phyloP scores from a whole-genome alignment of 2,113 vertebrate species.

The Nyctibius bracteatus region DNA sequence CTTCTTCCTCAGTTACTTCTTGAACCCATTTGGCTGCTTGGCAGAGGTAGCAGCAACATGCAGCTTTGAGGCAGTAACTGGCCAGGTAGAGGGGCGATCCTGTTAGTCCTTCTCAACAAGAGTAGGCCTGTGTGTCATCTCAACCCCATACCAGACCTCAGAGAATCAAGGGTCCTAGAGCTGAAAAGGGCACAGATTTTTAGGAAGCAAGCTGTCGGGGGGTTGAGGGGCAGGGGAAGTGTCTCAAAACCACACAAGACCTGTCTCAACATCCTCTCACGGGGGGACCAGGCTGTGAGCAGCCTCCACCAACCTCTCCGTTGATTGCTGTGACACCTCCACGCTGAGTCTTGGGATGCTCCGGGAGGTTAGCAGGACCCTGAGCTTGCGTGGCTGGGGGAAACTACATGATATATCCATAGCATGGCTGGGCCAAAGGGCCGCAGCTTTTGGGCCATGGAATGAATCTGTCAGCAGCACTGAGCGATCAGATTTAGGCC shows the following conservation, averaged over 20 bases:
- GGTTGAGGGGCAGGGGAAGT: not conserved
- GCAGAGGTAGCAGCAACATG: not conserved
- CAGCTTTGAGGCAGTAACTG: not conserved
- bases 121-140: not conserved
- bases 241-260: not conserved
- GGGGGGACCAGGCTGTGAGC: not conserved
- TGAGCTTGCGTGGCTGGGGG: not conserved
- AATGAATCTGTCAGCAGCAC: not conserved
- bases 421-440: not conserved
- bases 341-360: not conserved
- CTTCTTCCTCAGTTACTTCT: not conserved
- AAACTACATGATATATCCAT: accelerated
- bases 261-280: not conserved
- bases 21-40: not conserved
- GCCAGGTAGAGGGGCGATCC: not conserved
- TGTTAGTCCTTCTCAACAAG: not conserved
- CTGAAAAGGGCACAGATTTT: not conserved
- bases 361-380: not conserved
- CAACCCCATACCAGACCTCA: not conserved
- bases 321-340: not conserved
- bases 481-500: not conserved
- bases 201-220: not conserved
- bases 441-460: not conserved
- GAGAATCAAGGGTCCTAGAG: not conserved
- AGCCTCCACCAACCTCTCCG: not conserved